Conservation (phyloP, 2,113 vertebrate genomes). For the Thunnus thynnus region DNA sequence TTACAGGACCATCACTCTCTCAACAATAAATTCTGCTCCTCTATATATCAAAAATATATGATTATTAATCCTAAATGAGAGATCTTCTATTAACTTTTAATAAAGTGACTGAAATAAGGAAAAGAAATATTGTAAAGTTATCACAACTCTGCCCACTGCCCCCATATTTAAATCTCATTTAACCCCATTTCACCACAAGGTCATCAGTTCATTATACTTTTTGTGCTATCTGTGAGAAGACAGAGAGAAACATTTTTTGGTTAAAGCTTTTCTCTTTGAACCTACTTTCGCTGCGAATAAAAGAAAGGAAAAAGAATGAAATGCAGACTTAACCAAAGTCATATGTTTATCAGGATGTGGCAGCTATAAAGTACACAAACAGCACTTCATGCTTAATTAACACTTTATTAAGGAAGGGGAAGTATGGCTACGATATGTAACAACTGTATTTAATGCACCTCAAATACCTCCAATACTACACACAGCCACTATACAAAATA, state of each 20-base stretch:
- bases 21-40: not conserved
- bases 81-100: not conserved
- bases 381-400: not conserved
- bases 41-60: not conserved
- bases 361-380: slow-evolving; percentile 3
- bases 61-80: not conserved
- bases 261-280: not conserved
- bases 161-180: too few relatives aligned
- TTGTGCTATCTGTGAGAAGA: not conserved
- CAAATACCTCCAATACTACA: not conserved
- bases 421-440: too few relatives aligned
- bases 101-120: too few relatives aligned
- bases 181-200: too few relatives aligned
- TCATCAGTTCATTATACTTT: not conserved
- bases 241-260: not conserved
- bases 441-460: not conserved
- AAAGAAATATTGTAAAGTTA: too few relatives aligned
- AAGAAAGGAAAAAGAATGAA: not conserved
- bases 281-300: not conserved
- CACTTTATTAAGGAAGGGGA: too few relatives aligned
- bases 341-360: slow-evolving; percentile 19
- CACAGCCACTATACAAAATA: not conserved
- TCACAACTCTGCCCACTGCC: too few relatives aligned
- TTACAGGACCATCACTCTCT: not conserved
- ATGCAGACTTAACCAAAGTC: slow-evolving; percentile 11